These are phyloP conservation scores for Sphecodes monilicornis DNA, from an alignment of 2,888 invertebrate species.

Conservation along the genomic window DNA sequence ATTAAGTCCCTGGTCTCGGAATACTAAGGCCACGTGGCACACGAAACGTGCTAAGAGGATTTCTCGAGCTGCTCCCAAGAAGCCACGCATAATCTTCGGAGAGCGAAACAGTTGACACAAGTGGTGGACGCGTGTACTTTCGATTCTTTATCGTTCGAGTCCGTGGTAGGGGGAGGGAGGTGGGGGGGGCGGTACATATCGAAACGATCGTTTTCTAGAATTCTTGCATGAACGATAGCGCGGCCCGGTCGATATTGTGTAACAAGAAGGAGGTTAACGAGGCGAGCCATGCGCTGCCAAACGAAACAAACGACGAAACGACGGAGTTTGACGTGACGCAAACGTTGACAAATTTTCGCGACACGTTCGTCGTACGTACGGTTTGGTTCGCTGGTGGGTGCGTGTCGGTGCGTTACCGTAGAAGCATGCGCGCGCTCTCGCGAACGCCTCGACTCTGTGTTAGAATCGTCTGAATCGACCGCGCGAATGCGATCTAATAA, in stretches of 20 bases:
- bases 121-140: constrained; percentile 7
- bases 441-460: background rate
- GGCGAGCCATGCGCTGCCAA: constrained; percentile 47
- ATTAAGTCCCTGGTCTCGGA: no score
- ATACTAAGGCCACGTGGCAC: background rate
- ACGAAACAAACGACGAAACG: constrained; percentile 49
- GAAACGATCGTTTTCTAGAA: constrained; percentile 18
- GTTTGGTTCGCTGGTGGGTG: background rate
- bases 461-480: constrained; percentile 14
- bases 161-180: background rate
- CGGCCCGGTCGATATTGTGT: constrained; percentile 15
- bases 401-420: background rate
- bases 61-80: background rate
- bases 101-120: constrained; percentile 9
- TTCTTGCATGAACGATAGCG: constrained; percentile 9
- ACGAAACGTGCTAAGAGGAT: constrained; percentile 6
- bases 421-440: background rate
- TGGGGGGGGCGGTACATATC: background rate
- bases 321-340: constrained; percentile 22
- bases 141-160: constrained; percentile 9
- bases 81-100: background rate
- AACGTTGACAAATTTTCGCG: constrained; percentile 45
- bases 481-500: constrained; percentile 41
- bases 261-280: constrained; percentile 28
- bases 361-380: background rate